Evolutionary conservation across 1,140 invertebrate species (phyloP), one percentile per base, ranked within the genome.

Genomic region (Ostrea edulis): DNA sequence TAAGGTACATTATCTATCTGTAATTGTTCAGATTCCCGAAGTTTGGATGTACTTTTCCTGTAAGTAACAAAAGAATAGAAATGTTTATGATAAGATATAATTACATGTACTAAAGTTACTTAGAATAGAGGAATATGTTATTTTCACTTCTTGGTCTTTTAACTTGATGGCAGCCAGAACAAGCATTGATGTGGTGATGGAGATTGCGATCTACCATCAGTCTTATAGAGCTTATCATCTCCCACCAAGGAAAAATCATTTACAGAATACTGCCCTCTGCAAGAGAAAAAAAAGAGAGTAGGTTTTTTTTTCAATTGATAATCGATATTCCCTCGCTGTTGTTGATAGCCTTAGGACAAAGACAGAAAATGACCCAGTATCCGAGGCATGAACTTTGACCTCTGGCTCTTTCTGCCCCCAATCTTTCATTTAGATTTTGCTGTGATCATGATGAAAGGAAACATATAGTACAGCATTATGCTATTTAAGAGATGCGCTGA

Each of bases 311-410:
- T 77, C 25, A 77, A 77, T 77, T 77, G 25, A 77, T 77, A 25
- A 77, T 77, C 68, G 25, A 77, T 77, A 29, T 35, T 77, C 25
- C 68, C 29, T 29, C 14, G 17, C 25, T 77, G 0, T 77, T 29
- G 35, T n/a, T 77, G 68, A 29, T 77, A 35, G 25, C 25, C 29
- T 35, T 8, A 2, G 25, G 12, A 29, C 14, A 77, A 25, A 77
- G 25, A 77, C 22, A 35, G 29, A 77, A 29, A 29, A 35, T 77
- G 68, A 77, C 68, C 68, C 68, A 77, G 68, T 77, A 17, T 25
- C 68, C 68, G 22, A 22, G 12, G 12, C 9, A 35, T 35, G 29
- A 77, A 77, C 68, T 77, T 14, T 35, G 68, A 77, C 68, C 68
- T 25, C 12, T 62, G 17, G n/a, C 55, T n/a, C 9, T 29, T 11